Conservation (phyloP, 2,888 invertebrate genomes). For the Pecten maximus region DNA sequence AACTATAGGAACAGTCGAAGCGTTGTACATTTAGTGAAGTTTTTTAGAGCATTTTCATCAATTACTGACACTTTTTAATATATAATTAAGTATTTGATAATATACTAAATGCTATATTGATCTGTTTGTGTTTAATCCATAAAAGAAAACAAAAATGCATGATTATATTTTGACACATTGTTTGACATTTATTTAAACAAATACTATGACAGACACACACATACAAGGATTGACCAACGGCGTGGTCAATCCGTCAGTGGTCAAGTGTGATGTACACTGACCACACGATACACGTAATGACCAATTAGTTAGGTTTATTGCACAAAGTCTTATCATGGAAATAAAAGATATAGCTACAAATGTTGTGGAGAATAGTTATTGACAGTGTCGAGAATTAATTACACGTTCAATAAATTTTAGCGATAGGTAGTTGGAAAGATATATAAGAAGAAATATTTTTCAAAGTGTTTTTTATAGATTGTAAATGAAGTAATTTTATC, state of each 20-base stretch:
- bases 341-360: background rate
- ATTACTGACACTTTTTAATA: too few relatives aligned
- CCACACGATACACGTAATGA: slow-evolving; percentile 43
- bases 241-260: background rate
- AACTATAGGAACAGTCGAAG: too few relatives aligned
- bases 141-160: slow-evolving; percentile 38
- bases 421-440: too few relatives aligned
- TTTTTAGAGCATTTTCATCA: too few relatives aligned
- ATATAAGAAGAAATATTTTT: too few relatives aligned
- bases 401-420: too few relatives aligned
- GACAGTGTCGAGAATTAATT: too few relatives aligned
- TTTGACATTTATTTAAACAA: slow-evolving; percentile 54
- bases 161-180: slow-evolving; percentile 46
- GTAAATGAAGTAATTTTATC: too few relatives aligned
- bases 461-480: too few relatives aligned
- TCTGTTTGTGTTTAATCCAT: background rate
- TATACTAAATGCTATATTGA: too few relatives aligned
- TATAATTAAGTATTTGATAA: too few relatives aligned
- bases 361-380: background rate
- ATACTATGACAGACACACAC: slow-evolving; percentile 49
- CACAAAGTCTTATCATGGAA: slow-evolving; percentile 45
- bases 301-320: slow-evolving; percentile 46
- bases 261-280: slow-evolving; percentile 38
- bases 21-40: too few relatives aligned
- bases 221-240: slow-evolving; percentile 45